A percentile compares a stretch with the other conserved stretches of the same genome.
These are phyloP conservation scores for Myrmecobius fasciatus DNA, from an alignment of 2,113 vertebrate species.

Conservation along the genomic window DNA sequence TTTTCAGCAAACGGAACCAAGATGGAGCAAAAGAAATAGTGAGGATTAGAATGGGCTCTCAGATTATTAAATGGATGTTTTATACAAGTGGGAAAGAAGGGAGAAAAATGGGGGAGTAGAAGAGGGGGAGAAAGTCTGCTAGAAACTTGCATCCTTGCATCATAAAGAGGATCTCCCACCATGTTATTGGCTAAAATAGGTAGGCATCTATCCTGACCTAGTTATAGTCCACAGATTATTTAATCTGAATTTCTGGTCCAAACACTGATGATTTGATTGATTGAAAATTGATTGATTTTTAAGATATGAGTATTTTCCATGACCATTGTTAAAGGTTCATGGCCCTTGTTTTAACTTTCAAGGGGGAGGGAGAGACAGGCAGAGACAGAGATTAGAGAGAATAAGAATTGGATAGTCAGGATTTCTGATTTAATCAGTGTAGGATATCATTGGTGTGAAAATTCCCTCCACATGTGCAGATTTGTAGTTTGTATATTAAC, in stretches of 20 bases:
- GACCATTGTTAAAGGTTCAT: neutral
- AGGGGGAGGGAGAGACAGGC: no score
- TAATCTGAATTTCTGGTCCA: neutral
- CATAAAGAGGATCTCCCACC: neutral
- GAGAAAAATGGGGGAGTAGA: neutral
- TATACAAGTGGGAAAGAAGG: neutral
- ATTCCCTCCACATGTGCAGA: neutral
- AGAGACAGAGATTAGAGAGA: no score
- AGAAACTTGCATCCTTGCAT: neutral
- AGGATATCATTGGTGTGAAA: neutral
- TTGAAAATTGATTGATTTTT: neutral
- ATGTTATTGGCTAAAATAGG: neutral
- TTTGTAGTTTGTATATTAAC: neutral
- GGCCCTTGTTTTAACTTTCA: neutral
- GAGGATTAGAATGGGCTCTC: constrained; percentile 70
- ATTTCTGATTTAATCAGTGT: neutral
- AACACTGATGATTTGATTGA: neutral
- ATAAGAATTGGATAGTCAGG: neutral
- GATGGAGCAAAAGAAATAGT: constrained; percentile 74
- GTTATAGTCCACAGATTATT: neutral
- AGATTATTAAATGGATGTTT: constrained; percentile 36
- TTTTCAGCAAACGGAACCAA: constrained; percentile 78
- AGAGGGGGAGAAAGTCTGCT: neutral
- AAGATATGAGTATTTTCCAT: neutral
- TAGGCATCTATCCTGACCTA: neutral